phyloP scores from a whole-genome alignment of 2,113 vertebrate genomes.

The Benitochromis conjunctus region DNA sequence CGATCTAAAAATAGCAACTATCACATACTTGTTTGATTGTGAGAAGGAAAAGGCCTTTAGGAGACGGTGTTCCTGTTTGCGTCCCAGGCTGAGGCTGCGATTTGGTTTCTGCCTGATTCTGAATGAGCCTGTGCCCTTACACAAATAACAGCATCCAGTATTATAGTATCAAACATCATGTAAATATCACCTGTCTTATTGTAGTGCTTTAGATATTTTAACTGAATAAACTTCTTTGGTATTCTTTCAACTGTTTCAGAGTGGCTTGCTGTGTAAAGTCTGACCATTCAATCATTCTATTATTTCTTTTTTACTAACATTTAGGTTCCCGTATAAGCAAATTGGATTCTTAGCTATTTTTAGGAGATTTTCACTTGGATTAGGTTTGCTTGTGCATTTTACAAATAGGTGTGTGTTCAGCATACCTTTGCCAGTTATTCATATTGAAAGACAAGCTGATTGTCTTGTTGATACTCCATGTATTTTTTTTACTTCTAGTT shows the following conservation, averaged over 20 bases:
- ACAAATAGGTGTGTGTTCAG: not conserved
- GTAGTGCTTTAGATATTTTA: not conserved
- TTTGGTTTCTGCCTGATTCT: not conserved
- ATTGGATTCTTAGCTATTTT: not conserved
- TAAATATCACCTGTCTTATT: not conserved
- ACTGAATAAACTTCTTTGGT: not conserved
- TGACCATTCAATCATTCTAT: not conserved
- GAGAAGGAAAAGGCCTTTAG: slow-evolving; percentile 47
- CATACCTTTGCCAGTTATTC: no score
- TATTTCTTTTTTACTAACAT: not conserved
- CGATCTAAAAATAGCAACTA: slow-evolving; percentile 60
- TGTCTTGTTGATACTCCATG: no score
- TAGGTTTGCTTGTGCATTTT: not conserved
- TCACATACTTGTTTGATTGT: slow-evolving; percentile 69
- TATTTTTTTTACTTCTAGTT: no score
- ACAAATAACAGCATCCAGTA: not conserved
- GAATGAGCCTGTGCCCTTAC: not conserved
- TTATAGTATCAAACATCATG: not conserved
- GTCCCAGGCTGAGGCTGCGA: not conserved
- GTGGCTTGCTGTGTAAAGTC: not conserved
- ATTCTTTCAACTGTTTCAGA: not conserved
- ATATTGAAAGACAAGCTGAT: no score
- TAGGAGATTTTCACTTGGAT: no score
- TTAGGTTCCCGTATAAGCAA: not conserved
- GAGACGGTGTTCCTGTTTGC: slow-evolving; percentile 47